phyloP scores from a whole-genome alignment of 1,140 invertebrate genomes.

The Diachasma alloeum region DNA sequence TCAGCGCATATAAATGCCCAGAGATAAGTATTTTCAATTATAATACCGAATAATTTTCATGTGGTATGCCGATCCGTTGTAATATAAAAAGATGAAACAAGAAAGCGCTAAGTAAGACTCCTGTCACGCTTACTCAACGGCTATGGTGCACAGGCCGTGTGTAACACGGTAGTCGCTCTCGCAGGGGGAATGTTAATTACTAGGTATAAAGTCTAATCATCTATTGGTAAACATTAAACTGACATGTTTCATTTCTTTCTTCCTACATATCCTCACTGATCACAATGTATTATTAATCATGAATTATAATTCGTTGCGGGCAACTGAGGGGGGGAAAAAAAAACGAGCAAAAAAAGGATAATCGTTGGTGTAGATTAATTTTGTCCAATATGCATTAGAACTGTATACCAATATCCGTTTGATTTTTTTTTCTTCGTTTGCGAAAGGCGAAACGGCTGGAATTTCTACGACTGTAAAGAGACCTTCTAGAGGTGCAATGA shows the following conservation, averaged over 20 bases:
- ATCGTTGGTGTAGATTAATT: too few species aligned
- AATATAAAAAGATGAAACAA: conserved; percentile 9
- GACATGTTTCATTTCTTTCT: background rate
- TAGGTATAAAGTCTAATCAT: conserved; percentile 27
- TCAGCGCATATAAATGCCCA: background rate
- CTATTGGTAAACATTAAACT: conserved; percentile 29
- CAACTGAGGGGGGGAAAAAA: too few species aligned
- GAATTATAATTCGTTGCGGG: background rate
- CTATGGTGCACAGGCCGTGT: background rate
- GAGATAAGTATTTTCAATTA: conserved; percentile 17
- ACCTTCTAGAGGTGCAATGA: background rate
- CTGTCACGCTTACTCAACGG: conserved; percentile 29
- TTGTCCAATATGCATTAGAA: background rate
- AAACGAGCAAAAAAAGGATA: too few species aligned
- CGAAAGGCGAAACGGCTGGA: background rate
- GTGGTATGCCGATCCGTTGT: background rate
- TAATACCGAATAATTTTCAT: conserved; percentile 26
- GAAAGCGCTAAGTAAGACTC: conserved; percentile 28
- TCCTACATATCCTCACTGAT: background rate
- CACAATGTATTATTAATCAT: background rate
- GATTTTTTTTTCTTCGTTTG: background rate
- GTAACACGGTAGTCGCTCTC: conserved; percentile 21
- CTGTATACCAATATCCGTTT: background rate
- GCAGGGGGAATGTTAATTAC: conserved; percentile 19
- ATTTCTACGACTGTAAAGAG: background rate